A percentile compares a stretch with the other conserved stretches of the same genome.
Evolutionary conservation across 1,140 invertebrate species (phyloP).

Genomic region (Bombus impatiens): DNA sequence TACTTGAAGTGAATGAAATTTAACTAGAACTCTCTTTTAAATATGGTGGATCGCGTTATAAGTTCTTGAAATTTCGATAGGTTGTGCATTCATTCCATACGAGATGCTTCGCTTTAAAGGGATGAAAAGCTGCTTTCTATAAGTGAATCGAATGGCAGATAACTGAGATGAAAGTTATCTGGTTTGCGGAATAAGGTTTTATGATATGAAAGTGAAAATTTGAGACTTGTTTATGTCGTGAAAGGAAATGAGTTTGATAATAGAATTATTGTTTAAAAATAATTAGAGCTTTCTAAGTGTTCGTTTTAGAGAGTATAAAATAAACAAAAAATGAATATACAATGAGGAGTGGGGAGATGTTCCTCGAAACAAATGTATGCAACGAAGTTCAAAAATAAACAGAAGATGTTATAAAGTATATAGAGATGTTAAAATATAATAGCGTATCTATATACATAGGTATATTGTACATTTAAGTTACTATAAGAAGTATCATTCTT

Average conservation of each 20-base stretch:
- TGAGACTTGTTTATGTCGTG: background rate
- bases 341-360: too few species aligned
- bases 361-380: too few species aligned
- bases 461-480: too few species aligned
- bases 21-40: background rate
- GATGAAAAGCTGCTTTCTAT: background rate
- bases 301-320: too few species aligned
- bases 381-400: too few species aligned
- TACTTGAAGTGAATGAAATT: background rate
- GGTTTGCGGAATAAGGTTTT: background rate
- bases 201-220: background rate
- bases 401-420: background rate
- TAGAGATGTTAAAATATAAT: background rate
- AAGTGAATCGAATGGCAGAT: background rate
- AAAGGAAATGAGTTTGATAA: background rate
- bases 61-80: conserved; percentile 7
- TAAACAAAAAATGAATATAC: too few species aligned
- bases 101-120: conserved; percentile 2
- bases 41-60: background rate
- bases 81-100: background rate
- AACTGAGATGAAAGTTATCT: background rate
- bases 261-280: background rate
- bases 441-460: background rate
- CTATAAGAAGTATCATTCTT: too few species aligned
- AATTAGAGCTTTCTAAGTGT: background rate